Conservation (phyloP, 1,140 invertebrate species). For the Cecropterus lyciades region DNA sequence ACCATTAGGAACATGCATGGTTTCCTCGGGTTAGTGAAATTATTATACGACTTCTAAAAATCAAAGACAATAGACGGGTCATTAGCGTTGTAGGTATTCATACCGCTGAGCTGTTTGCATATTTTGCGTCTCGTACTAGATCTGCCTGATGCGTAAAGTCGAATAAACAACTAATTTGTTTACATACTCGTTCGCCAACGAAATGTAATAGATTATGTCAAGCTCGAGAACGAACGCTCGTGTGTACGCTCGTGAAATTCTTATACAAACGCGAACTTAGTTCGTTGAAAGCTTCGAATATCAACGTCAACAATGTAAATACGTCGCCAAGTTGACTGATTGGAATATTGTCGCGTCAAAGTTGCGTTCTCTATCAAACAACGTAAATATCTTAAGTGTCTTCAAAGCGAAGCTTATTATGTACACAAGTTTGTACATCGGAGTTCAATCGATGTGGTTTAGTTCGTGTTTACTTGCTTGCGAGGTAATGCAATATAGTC, state of each 20-base stretch:
- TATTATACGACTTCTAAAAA: no score
- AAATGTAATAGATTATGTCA: conserved; percentile 22
- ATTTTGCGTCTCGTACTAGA: no score
- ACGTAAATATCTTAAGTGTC: neutral
- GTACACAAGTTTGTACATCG: neutral
- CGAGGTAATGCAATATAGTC: neutral
- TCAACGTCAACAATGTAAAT: conserved; percentile 19
- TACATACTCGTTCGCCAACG: conserved; percentile 3
- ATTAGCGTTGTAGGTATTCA: no score
- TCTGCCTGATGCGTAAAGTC: no score
- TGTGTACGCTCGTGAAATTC: conserved; percentile 12
- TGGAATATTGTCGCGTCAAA: conserved; percentile 18
- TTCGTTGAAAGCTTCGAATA: conserved; percentile 22
- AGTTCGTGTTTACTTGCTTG: neutral
- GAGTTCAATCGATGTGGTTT: neutral
- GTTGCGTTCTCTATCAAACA: conserved; percentile 8
- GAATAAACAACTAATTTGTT: neutral
- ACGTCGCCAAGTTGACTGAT: conserved; percentile 26
- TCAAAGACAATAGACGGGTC: no score
- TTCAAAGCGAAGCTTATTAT: neutral
- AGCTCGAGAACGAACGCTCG: conserved; percentile 7
- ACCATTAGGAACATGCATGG: no score
- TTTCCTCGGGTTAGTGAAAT: no score
- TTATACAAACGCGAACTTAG: conserved; percentile 28
- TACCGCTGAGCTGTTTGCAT: no score